Evolutionary conservation across 2,888 invertebrate species (phyloP), one percentile per base, ranked within the genome.

Genomic region (Graphium colonna): DNA sequence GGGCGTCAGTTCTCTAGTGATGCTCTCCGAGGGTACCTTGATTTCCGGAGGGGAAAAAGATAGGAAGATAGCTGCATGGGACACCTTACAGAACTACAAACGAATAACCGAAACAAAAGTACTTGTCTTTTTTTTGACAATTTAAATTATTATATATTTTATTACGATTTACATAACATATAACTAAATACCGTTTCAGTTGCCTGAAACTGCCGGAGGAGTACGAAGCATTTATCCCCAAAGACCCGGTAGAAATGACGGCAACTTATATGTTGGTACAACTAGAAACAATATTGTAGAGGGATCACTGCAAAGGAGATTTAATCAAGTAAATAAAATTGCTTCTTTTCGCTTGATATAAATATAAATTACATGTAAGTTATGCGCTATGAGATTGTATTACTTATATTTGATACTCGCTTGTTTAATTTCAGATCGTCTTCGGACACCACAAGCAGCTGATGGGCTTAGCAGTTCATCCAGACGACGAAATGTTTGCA

Each of bases 1-100:
- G 78, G 95, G 96, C 26, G 96, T 97, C 38, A 95, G 96, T 62
- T 95, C 96, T 0, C 81, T 97, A 53, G 93, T 96, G 45, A 95
- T 97, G 95, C 87, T 97, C 44, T 95, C 95, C 0, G 97, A 97
- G 81, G 97, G 97, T 0, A 97, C 97, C 0, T 78, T 98, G 8
- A 90, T 98, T 42, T 97, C 97, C 0, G 97, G 97, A 0, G 97
- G 97, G 0, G 97, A 97, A 69, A 96, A 95, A 67, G 97, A 97
- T 73, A 91, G 96, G 28, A 95, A 96, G 82, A 95, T 98, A 61
- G 95, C 95, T 0, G 97, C 97, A 0, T 98, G 97, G 98, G 97
- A 97, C 73, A 94, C 96, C 0, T 80, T 96, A 57, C 96, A 96
- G 74, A 96, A 96, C 74, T 97, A 97, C 76, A 96, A 95, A 78